Evolutionary conservation across 2,888 invertebrate species (phyloP), one percentile per base, ranked within the genome.

Genomic region (Plusia festucae): DNA sequence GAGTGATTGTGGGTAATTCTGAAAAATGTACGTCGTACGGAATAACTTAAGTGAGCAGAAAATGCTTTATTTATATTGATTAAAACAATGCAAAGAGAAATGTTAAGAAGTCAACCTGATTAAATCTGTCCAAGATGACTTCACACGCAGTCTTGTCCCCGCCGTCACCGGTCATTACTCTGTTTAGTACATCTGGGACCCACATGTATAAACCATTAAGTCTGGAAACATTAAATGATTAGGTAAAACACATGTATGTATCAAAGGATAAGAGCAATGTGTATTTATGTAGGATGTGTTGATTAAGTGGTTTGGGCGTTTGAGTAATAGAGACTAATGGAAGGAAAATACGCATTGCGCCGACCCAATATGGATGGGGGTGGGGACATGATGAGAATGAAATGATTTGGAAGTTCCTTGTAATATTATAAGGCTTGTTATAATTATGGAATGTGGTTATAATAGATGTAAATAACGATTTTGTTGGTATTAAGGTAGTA

Each of bases 111-210:
- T 22, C 13, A 78, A 93, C 94, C 84, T 88, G 85, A 71, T 92
- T 92, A 20, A 90, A 78, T 65, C 91, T 85, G 53, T 86, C 88
- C 3, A 85, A 86, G 40, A 95, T 94, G 58, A 94, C 89, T 62
- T 89, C 79, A 72, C 94, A 94, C 2, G 93, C 94, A 0, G 94
- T 93, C 67, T 82, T 65, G 0, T 85, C 88, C 0, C 58, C 76
- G 4, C 82, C 81, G 0, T 76, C 76, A 0, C 88, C 90, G 1
- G 90, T 85, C 8, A 95, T 72, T n/a, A 96, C 95, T 66, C 93
- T 88, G 76, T 96, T 96, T 18, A 96, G 79, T 5, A 96, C 92
- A 78, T 96, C 95, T 24, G 96, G 96, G 60, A 96, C 93, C 96
- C 96, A 96, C 90, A 96, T 93, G 73, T 92, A 91, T 5, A 96